Evolutionary conservation across 2,888 invertebrate genomes (phyloP), one percentile per base, ranked within the genome.

Genomic region (Phrixothrix hirtus): DNA sequence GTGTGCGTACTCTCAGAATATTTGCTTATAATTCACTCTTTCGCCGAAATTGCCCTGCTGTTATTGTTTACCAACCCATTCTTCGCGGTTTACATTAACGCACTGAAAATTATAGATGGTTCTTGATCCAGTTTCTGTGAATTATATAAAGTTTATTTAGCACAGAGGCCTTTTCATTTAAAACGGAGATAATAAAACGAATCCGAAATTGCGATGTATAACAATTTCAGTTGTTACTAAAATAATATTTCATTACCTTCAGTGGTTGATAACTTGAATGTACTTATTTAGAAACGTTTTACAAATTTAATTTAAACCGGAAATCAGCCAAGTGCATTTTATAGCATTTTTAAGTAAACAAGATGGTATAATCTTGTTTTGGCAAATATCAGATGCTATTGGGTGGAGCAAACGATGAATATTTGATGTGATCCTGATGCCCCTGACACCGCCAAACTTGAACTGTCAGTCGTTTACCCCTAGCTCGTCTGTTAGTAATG

Each of bases 351-450:
- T 49, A 49, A 41, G 36, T 49, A 55, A 55, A 51, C 55, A 55
- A 51, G 35, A 55, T 55, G 36, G 52, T 56, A 59, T 59, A 59
- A 59, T 59, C 59, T 57, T 59, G 59, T 57, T 59, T 55, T 50
- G 51, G 51, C 46, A 54, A 54, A 53, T 54, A 48, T 49, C 15
- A 41, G 50, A 53, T 53, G 44, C 47, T 43, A 49, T 43, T 54
- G 58, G 49, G 49, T 34, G 55, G 41, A 50, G 44, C 51, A 47
- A 42, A 48, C 60, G 60, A 60, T 60, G 60, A 60, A 60, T 60
- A 60, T 60, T 60, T 60, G 60, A 60, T 60, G 57, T 50, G 59
- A 57, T 54, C 57, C 59, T 36, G 47, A 31, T 38, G 48, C 43
- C 34, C 37, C 38, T n/a, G 39, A 43, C 44, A 37, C 53, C 35